Base-by-base conservation (phyloP, 1,140 invertebrate genomes). In the Cecropterus lyciades region DNA sequence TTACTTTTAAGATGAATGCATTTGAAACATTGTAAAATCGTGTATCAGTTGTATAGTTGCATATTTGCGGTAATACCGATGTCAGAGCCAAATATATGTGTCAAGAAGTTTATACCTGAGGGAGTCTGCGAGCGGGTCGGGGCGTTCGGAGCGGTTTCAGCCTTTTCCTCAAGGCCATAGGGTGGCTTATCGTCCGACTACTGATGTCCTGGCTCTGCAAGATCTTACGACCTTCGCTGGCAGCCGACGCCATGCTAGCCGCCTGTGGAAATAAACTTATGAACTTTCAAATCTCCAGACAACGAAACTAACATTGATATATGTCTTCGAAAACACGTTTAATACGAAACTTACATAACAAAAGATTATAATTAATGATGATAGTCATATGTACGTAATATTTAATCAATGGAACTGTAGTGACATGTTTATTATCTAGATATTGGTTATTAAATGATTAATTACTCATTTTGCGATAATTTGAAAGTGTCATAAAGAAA, bases 231-330 rank as follows among this genome's bases (percentile, higher is more conserved):
- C 82, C 79, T 66, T 89, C 89, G 69, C 78, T 88, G 13, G 86
- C 89, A 60, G 86, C 89, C 53, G 89, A 90, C 13, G 84, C 87
- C 81, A 89, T 82, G 59, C 87, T 92, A 62, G 89, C 89, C 68
- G 89, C 89, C 89, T 92, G 73, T 52, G 48, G 64, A 81, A 56
- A 73, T 72, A 75, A 57, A 73, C 67, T 56, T 56, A 65, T 65
- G 16, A 65, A 56, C 30, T 33, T 62, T 17, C 9, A 20, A 27
- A 16, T 55, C 37, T 55, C 52, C 11, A 55, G 17, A 51, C 20
- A 27, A 11, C 1, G 14, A 13, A 3, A n/a, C 20, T 27, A 40
- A 11, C 37, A 40, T 40, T 40, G 30, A 33, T 33, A 33, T 33
- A 33, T 33, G 30, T 33, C 3, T 4, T 8, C 30, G 30, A 33